A percentile compares a stretch with the other conserved stretches of the same genome.
phyloP scores from a whole-genome alignment of 2,888 invertebrate species.

The Troilus luridus region DNA sequence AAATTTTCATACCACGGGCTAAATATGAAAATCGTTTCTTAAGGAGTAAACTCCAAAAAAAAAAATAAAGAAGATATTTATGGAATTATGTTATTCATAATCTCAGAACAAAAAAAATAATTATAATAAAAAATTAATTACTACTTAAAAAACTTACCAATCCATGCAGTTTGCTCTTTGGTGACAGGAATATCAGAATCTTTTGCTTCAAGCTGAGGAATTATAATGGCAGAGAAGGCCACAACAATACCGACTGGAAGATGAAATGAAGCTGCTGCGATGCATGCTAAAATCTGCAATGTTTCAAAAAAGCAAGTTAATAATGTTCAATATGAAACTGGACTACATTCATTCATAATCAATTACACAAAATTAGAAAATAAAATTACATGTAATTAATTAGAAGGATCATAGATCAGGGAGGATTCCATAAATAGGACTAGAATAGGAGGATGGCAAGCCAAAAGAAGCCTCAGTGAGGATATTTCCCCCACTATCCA shows the following conservation, averaged over 20 bases:
- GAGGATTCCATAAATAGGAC: no score
- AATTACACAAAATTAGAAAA: neutral
- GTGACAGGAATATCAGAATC: slow-evolving; percentile 69
- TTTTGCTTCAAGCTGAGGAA: slow-evolving; percentile 71
- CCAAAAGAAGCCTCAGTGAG: no score
- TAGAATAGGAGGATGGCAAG: no score
- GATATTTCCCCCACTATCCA: no score
- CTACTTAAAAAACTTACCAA: slow-evolving; percentile 69
- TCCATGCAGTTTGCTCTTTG: slow-evolving; percentile 71
- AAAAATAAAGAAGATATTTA: no score
- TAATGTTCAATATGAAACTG: neutral
- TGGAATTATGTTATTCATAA: no score
- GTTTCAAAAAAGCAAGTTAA: slow-evolving; percentile 48
- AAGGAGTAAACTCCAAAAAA: no score
- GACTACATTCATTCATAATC: neutral
- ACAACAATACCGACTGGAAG: slow-evolving; percentile 75
- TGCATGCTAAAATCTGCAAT: slow-evolving; percentile 72
- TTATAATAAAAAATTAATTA: neutral
- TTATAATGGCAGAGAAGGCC: slow-evolving; percentile 74
- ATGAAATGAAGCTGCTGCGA: slow-evolving; percentile 74
- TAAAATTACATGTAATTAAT: neutral
- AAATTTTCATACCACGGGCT: no score
- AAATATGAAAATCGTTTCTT: no score
- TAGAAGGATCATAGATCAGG: neutral
- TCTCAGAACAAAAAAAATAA: no score